Base-by-base conservation (phyloP, 2,797 vertebrate genomes). In the Poeciliopsis gracilis region DNA sequence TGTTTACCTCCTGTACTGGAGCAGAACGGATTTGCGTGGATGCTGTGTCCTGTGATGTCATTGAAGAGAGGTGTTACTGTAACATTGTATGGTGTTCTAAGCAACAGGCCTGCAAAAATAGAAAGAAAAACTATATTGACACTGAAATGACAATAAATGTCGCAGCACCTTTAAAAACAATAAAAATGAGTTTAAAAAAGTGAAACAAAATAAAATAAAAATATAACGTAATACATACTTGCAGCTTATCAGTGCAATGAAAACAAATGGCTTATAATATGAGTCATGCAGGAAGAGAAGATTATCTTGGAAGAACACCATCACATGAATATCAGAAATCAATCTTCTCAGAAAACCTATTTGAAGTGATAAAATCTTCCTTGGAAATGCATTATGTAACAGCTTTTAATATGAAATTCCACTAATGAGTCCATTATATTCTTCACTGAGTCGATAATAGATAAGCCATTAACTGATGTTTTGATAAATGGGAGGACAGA, bases 41-140 rank as follows among this genome's bases (percentile, higher is more conserved):
- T 49, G 59, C 89, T 71, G 0, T 73, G 87, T 38, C 95, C 94
- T 0, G 93, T 88, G 72, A 76, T 84, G 55, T 86, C 69, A 45
- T 28, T 72, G 67, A 92, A 86, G 23, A 95, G 83, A 6, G 94
- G 92, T 18, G 93, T 94, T 5, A 95, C 90, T 49, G 93, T 93
- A 18, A 95, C 90, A 18, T 86, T 83, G 78, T 94, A 95, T 0
- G 70, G 81, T 47, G 18, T 91, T 67, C 84, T 90, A 25, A 85
- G 84, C 61, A 82, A 33, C 6, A 94, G 91, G 53, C 73, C 92
- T 93, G 84, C 47, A 77, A 81, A 18, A 75, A n/a, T 13, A 61
- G 38, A 13, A 53, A 16, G 30, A 23, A 49, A 9, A 77, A 28
- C 23, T 59, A 30, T 5, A 20, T 53, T 53, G 20, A 38, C 25